A percentile compares a stretch with the other conserved stretches of the same genome.
phyloP scores from a whole-genome alignment of 2,888 invertebrate genomes.

The Acronicta leporina region DNA sequence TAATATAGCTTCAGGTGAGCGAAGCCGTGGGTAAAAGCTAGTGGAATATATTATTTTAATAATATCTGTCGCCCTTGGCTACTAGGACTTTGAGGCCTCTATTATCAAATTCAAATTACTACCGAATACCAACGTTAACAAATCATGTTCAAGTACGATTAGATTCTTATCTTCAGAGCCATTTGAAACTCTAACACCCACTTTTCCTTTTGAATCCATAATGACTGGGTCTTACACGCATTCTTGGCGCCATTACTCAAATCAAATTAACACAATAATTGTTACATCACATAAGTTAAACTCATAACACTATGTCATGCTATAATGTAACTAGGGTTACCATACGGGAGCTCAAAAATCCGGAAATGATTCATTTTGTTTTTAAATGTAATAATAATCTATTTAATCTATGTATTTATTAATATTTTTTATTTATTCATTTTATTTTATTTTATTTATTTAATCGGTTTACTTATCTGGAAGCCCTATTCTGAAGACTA shows the following conservation, averaged over 20 bases:
- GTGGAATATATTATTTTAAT: too few species aligned
- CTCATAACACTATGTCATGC: constrained; percentile 48
- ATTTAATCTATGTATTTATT: too few species aligned
- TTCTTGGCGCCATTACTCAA: constrained; percentile 42
- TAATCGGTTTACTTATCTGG: too few species aligned
- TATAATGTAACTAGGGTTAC: constrained; percentile 32
- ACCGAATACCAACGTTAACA: too few species aligned
- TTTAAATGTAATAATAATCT: background rate
- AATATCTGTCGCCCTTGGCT: too few species aligned
- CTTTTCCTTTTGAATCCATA: constrained; percentile 27
- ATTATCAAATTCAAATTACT: too few species aligned
- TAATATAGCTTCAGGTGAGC: too few species aligned
- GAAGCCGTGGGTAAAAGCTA: too few species aligned
- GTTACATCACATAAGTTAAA: constrained; percentile 47
- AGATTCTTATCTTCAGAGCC: background rate
- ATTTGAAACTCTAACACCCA: constrained; percentile 11
- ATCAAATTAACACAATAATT: constrained; percentile 49
- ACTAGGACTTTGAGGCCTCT: too few species aligned
- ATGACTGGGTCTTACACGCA: constrained; percentile 37
- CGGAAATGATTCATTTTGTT: background rate
- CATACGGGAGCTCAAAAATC: constrained; percentile 8
- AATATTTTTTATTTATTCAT: too few species aligned
- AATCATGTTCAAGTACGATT: background rate
- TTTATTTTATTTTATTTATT: too few species aligned
- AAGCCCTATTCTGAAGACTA: too few species aligned